Percentiles rank a stretch among this genome's conserved stretches.
Conservation (phyloP, 2,888 invertebrate genomes). For the Plutella xylostella region DNA sequence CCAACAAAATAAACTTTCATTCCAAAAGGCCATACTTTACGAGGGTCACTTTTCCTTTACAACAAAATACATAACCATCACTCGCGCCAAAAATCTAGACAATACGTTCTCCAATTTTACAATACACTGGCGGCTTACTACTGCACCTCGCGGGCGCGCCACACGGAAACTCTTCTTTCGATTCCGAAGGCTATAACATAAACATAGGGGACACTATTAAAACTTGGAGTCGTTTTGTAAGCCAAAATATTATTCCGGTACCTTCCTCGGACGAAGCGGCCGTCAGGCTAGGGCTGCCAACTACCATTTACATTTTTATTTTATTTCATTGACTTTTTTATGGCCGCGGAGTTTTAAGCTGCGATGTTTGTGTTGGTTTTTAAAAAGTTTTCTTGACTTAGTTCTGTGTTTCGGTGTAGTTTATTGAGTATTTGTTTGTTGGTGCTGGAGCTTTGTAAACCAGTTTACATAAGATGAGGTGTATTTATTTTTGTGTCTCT, state of each 20-base stretch:
- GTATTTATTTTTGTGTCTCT: no score
- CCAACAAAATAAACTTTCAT: no score
- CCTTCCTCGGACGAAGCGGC: conserved; percentile 51
- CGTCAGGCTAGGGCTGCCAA: conserved; percentile 51
- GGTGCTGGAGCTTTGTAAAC: background rate
- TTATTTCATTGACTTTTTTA: conserved; percentile 33
- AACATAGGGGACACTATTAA: conserved; percentile 67
- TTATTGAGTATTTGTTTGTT: background rate
- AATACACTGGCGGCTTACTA: conserved; percentile 5
- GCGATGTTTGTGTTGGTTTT: conserved; percentile 30
- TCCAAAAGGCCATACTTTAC: no score
- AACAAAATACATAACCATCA: no score
- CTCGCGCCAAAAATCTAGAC: no score
- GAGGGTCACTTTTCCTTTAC: no score
- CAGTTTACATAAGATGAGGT: no score
- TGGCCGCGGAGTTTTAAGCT: conserved; percentile 23
- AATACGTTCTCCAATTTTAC: no score
- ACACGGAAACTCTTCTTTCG: conserved; percentile 24
- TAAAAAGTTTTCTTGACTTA: conserved; percentile 1
- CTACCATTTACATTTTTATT: conserved; percentile 53
- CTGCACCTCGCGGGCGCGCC: conserved; percentile 7
- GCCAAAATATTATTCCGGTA: conserved; percentile 68
- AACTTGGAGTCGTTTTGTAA: conserved; percentile 67
- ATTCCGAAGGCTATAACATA: conserved; percentile 55
- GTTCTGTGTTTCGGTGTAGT: background rate